phyloP scores from a whole-genome alignment of 2,888 invertebrate genomes.

The Phymatocera aterrima region DNA sequence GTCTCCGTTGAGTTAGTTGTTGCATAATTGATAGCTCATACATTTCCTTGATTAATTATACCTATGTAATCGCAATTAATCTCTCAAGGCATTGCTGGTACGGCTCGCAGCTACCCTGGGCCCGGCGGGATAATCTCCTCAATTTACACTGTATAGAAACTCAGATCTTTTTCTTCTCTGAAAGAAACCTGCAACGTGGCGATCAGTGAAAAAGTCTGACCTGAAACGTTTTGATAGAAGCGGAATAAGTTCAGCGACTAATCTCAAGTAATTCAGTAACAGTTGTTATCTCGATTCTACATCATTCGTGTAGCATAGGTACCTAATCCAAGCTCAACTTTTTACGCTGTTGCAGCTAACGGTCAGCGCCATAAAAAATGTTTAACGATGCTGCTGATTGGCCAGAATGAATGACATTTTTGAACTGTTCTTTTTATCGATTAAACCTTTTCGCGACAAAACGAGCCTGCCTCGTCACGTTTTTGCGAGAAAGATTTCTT shows the following conservation, averaged over 20 bases:
- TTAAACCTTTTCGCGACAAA: not conserved
- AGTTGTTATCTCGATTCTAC: too few species aligned
- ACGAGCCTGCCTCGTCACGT: not conserved
- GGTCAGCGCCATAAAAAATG: too few species aligned
- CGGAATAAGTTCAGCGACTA: too few species aligned
- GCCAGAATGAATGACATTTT: too few species aligned
- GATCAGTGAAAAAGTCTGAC: not conserved
- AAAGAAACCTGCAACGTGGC: not conserved
- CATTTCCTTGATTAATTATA: conserved; percentile 33
- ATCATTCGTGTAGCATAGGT: too few species aligned
- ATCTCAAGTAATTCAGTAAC: too few species aligned
- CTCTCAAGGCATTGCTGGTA: not conserved
- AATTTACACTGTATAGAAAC: not conserved
- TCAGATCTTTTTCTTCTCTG: not conserved
- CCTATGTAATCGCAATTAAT: not conserved
- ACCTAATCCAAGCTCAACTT: too few species aligned
- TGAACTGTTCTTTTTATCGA: too few species aligned
- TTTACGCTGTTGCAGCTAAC: too few species aligned
- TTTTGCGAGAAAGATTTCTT: not conserved
- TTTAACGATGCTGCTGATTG: too few species aligned
- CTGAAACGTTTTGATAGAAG: not conserved
- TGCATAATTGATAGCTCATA: conserved; percentile 5
- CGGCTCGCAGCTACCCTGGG: not conserved
- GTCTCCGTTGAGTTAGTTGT: not conserved
- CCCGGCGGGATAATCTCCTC: not conserved